Base-by-base conservation (phyloP, 2,888 invertebrate genomes). In the Noctuana brunneofusca region DNA sequence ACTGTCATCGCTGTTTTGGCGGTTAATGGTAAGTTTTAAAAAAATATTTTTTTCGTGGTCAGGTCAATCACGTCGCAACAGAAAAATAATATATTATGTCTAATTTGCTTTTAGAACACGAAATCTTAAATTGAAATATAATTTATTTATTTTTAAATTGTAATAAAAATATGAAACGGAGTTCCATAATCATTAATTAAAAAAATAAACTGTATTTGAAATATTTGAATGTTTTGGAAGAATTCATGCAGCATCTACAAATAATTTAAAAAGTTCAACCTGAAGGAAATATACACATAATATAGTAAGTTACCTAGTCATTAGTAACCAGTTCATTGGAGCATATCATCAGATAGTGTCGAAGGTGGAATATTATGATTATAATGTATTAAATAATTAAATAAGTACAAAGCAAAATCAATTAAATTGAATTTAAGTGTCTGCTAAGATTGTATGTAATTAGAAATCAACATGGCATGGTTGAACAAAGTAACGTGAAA, bases 21-120 rank as follows among this genome's bases (percentile, higher is more conserved):
- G 68, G 74, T 79, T 67, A 85, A 86, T 66, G 87, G 89, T 90
- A 67, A 88, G 89, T 85, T 65, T 38, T 14, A 12, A 49, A 49
- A 24, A 24, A 55, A 22, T 20, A 35, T 20, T 22, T 53, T 9
- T 20, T 53, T 35, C 12, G 8, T 32, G 2, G 9, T 9, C 4
- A 9, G 9, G 9, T 32, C 9, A 32, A 32, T 11, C 32, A 32
- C 2, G 32, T 9, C 9, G 9, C 0, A 1, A 32, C 9, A 24
- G 24, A 24, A 24, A 24, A 24, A 32, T 9, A 32, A 32, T 32
- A 8, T 32, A 27, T 27, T n/a, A n/a, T n/a, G n/a, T n/a, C n/a
- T n/a, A n/a, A n/a, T n/a, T n/a, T n/a, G n/a, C n/a, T n/a, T n/a
- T n/a, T n/a, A n/a, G n/a, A n/a, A n/a, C n/a, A n/a, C n/a, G n/a